These are phyloP conservation scores for Epiblema foenella DNA, from an alignment of 2,888 invertebrate species.

Conservation along the genomic window DNA sequence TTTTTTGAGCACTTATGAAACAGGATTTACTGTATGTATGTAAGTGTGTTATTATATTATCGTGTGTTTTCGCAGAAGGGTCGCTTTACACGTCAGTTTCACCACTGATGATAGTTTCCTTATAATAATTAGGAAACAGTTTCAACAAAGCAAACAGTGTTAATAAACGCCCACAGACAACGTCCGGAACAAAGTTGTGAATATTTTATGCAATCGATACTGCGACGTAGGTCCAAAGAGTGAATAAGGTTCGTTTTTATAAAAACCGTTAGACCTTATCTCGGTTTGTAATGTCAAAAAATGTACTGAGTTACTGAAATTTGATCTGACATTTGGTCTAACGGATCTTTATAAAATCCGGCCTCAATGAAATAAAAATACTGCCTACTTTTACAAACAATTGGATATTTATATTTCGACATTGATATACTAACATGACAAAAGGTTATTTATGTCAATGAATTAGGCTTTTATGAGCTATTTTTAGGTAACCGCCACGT, in stretches of 20 bases:
- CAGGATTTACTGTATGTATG: no score
- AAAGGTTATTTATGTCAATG: not conserved
- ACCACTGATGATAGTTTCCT: slow-evolving; percentile 14
- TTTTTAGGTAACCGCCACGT: no score
- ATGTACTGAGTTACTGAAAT: no score
- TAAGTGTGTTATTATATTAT: slow-evolving; percentile 12
- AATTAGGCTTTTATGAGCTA: not conserved
- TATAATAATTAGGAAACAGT: slow-evolving; percentile 16
- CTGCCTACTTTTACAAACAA: slow-evolving; percentile 44
- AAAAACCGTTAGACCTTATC: no score
- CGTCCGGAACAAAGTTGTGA: slow-evolving; percentile 54
- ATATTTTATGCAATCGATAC: slow-evolving; percentile 64
- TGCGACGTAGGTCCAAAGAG: slow-evolving; percentile 44
- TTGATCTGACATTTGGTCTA: no score
- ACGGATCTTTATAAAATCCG: no score
- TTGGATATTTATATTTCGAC: slow-evolving; percentile 26
- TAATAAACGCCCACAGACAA: slow-evolving; percentile 48
- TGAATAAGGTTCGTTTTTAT: no score
- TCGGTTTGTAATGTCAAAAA: no score
- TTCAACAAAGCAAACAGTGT: slow-evolving; percentile 40
- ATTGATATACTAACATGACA: not conserved
- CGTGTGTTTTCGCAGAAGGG: slow-evolving; percentile 12
- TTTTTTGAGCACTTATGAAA: no score
- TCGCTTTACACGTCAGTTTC: slow-evolving; percentile 10
- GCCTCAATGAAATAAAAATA: slow-evolving; percentile 48